These are phyloP conservation scores for Leptodactylus fallax DNA, from an alignment of 2,797 vertebrate species.

Conservation along the genomic window DNA sequence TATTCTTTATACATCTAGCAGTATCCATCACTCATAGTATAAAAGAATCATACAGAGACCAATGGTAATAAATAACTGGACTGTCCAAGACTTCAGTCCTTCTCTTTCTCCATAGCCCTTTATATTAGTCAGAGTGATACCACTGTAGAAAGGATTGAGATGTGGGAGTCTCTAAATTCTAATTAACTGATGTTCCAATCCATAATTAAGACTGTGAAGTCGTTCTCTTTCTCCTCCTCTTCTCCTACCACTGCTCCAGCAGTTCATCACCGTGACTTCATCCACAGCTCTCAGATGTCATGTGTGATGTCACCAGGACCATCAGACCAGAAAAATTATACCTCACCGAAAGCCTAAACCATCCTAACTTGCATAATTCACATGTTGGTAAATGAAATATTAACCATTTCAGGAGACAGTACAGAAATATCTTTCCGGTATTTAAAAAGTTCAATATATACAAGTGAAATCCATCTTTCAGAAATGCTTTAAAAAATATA, in stretches of 20 bases:
- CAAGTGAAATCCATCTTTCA: too few species aligned
- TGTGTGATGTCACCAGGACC: constrained; percentile 49
- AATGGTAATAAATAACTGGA: not conserved
- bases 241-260: constrained; percentile 28
- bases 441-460: not conserved
- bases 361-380: constrained; percentile 12
- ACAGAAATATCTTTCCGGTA: not conserved
- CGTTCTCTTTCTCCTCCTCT: constrained; percentile 38
- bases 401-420: not conserved
- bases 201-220: constrained; percentile 51
- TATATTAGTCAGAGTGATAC: not conserved
- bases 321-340: constrained; percentile 32
- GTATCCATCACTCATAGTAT: not conserved
- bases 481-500: too few species aligned
- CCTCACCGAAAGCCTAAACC: not conserved
- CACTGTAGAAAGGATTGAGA: constrained; percentile 24
- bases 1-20: not conserved
- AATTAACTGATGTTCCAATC: constrained; percentile 53
- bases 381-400: not conserved
- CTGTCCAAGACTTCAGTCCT: not conserved
- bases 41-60: not conserved
- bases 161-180: constrained; percentile 51
- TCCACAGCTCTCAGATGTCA: constrained; percentile 33
- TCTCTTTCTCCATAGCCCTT: constrained; percentile 22
- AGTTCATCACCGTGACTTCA: constrained; percentile 46